phyloP scores from a whole-genome alignment of 2,113 vertebrate species.

The Formicarius rufipectus region DNA sequence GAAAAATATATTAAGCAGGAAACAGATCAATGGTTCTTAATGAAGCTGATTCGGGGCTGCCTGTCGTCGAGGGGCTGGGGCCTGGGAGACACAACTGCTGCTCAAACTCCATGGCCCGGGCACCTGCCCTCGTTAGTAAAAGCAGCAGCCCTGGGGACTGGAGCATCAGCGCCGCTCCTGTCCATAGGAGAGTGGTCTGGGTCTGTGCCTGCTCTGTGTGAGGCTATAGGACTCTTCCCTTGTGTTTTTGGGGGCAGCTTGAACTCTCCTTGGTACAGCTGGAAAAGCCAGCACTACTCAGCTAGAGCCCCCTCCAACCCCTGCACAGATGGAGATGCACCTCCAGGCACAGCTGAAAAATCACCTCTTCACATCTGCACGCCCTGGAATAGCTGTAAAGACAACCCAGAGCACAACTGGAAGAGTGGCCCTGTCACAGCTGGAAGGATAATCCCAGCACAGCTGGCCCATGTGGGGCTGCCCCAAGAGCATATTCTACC shows the following conservation, averaged over 20 bases:
- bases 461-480: background rate
- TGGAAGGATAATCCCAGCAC: background rate
- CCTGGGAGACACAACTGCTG: background rate
- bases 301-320: background rate
- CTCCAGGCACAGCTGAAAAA: background rate
- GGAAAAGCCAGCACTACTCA: background rate
- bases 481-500: background rate
- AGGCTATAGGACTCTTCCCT: background rate
- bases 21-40: constrained; percentile 63
- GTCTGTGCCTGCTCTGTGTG: accelerated
- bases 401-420: background rate
- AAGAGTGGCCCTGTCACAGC: background rate
- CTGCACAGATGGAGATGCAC: background rate
- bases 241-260: background rate
- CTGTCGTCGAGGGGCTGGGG: background rate
- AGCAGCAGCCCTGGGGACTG: accelerated
- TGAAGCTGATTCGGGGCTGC: constrained; percentile 56
- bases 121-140: accelerated
- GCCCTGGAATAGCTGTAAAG: background rate
- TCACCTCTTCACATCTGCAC: background rate
- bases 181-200: background rate
- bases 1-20: constrained; percentile 73
- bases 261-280: background rate
- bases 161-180: background rate
- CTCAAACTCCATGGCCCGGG: background rate